Evolutionary conservation across 2,888 invertebrate genomes (phyloP).

Genomic region (Drosophila pseudotakahashii): DNA sequence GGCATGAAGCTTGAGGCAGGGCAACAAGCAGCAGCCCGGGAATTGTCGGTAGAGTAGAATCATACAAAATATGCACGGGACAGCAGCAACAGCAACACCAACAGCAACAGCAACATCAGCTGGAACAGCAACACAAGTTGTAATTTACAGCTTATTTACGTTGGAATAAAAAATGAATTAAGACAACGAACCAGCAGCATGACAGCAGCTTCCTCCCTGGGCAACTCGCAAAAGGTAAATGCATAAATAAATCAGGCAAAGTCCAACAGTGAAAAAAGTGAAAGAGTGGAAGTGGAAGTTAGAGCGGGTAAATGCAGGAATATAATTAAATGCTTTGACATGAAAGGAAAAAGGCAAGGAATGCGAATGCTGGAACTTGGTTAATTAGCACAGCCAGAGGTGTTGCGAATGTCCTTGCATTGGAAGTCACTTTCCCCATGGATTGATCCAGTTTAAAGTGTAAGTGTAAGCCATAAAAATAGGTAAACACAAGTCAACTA

Average conservation of each 20-base stretch:
- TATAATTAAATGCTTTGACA: slow-evolving; percentile 76
- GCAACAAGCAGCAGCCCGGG: slow-evolving; percentile 37
- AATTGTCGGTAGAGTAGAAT: slow-evolving; percentile 31
- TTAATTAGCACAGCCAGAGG: slow-evolving; percentile 50
- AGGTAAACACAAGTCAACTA: slow-evolving; percentile 42
- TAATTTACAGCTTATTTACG: slow-evolving; percentile 79
- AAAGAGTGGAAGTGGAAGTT: slow-evolving; percentile 23
- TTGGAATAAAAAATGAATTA: slow-evolving; percentile 75
- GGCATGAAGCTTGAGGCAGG: slow-evolving; percentile 10
- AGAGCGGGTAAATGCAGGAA: slow-evolving; percentile 35
- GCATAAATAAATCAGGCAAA: slow-evolving; percentile 64
- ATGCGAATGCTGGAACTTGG: slow-evolving; percentile 14
- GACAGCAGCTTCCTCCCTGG: slow-evolving; percentile 29
- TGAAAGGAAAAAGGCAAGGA: slow-evolving; percentile 40
- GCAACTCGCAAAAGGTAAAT: slow-evolving; percentile 32
- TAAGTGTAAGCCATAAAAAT: not conserved
- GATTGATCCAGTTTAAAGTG: not conserved
- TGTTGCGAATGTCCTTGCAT: too few relatives aligned
- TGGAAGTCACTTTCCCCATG: not conserved
- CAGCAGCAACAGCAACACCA: slow-evolving; percentile 28
- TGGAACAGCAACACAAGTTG: slow-evolving; percentile 51
- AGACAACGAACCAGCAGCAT: slow-evolving; percentile 54
- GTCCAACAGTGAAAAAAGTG: slow-evolving; percentile 23
- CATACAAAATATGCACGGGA: slow-evolving; percentile 45
- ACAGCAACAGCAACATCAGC: slow-evolving; percentile 16